phyloP scores from a whole-genome alignment of 1,140 invertebrate species.

The Drosophila paulistorum region DNA sequence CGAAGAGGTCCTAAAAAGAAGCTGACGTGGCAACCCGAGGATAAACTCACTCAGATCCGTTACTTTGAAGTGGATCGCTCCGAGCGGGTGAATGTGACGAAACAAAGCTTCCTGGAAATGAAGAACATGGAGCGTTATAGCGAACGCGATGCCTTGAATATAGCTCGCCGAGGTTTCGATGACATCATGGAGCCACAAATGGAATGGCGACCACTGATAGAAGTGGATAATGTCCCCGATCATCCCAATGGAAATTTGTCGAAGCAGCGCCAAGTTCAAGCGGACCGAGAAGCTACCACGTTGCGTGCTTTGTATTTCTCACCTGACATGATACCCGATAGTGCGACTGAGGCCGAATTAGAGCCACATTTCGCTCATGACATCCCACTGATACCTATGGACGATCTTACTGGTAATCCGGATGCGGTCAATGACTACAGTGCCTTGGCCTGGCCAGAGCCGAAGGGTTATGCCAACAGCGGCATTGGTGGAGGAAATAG shows the following conservation, averaged over 20 bases:
- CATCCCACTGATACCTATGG: conserved; percentile 92
- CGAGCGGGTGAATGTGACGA: conserved; percentile 96
- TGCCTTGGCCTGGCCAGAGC: conserved; percentile 91
- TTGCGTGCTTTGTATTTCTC: conserved; percentile 94
- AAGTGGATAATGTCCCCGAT: conserved; percentile 86
- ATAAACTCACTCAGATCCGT: conserved; percentile 90
- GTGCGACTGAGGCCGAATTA: conserved; percentile 92
- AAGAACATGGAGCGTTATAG: conserved; percentile 93
- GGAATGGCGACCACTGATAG: conserved; percentile 87
- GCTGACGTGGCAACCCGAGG: conserved; percentile 92
- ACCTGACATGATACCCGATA: conserved; percentile 93
- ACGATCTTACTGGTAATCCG: conserved; percentile 92
- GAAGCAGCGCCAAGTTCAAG: conserved; percentile 93
- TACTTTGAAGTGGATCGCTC: conserved; percentile 97
- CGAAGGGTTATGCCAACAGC: conserved; percentile 86
- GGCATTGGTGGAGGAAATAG: conserved; percentile 9
- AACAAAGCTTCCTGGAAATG: conserved; percentile 94
- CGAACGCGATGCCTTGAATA: conserved; percentile 92
- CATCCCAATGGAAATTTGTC: conserved; percentile 90
- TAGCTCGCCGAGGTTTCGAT: conserved; percentile 90
- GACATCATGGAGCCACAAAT: conserved; percentile 91
- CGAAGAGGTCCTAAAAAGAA: conserved; percentile 91
- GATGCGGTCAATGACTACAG: conserved; percentile 91
- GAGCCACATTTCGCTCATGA: conserved; percentile 90
- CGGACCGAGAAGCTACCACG: conserved; percentile 91